A percentile compares a stretch with the other conserved stretches of the same genome.
Evolutionary conservation across 2,888 invertebrate species (phyloP).

Genomic region (Argyresthia albistria): DNA sequence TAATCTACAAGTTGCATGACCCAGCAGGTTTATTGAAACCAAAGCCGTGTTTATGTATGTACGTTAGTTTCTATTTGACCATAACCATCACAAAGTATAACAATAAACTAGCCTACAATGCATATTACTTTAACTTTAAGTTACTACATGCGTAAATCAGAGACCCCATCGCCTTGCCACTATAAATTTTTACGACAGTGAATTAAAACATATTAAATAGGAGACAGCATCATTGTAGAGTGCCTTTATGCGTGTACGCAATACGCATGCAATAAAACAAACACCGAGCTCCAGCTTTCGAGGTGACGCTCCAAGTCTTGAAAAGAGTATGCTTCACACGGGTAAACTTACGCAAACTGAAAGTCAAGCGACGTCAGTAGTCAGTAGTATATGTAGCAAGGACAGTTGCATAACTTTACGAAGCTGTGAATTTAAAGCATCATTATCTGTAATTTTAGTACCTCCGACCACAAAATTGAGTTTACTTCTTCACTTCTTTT

Average conservation of each 20-base stretch:
- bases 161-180: conserved; percentile 1
- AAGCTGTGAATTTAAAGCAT: not conserved
- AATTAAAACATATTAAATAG: conserved; percentile 2
- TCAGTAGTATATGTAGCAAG: not conserved
- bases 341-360: too few species aligned
- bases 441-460: too few species aligned
- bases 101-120: too few species aligned
- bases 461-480: too few species aligned
- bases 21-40: not conserved
- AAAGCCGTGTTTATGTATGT: too few species aligned
- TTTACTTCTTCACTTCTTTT: not conserved
- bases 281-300: not conserved
- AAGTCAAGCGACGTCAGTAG: conserved; percentile 10
- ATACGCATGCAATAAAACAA: conserved; percentile 25
- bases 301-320: too few species aligned
- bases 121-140: too few species aligned
- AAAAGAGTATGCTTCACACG: too few species aligned
- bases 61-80: too few species aligned
- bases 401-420: not conserved
- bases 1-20: conserved; percentile 2
- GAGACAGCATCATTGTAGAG: not conserved
- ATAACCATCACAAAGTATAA: too few species aligned
- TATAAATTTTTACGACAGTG: conserved; percentile 8
- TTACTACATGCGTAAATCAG: not conserved
- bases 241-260: conserved; percentile 20